Base-by-base conservation (phyloP, 2,113 vertebrate species). In the Cephalopholis sonnerati region DNA sequence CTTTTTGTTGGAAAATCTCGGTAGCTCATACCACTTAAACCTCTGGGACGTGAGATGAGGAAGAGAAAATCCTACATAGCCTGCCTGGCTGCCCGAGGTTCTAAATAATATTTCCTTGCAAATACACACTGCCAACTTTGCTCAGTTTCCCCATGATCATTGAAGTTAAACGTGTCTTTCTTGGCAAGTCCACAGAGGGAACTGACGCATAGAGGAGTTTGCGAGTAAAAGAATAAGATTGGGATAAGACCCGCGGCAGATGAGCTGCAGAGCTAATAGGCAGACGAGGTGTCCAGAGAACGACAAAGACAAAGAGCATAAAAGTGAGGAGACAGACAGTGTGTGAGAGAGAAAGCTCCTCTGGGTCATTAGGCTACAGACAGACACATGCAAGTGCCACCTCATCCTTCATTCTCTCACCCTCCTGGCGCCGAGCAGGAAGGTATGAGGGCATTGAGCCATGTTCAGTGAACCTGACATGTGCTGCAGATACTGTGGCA, bases 321-420 rank as follows among this genome's bases (percentile, higher is more conserved):
- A 74, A 67, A 81, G 66, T 69, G 66, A 74, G 63, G 50, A 53
- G 61, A 59, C 69, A 77, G 66, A 62, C 29, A 17, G 62, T 44
- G 44, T 29, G 77, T 20, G 72, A 58, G 50, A 55, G 75, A 69
- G 32, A 41, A 48, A 54, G 53, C 83, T 87, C 91, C 84, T 86
- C 77, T 87, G 90, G 91, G 92, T 93, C 91, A 92, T 93, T 93
- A 93, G 82, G 87, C 86, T 84, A 83, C 72, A 90, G 88, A 91
- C 76, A 81, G 90, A 92, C 90, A 90, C 90, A 86, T 75, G 61
- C 84, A 86, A 85, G 85, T 90, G 79, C 87, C 90, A 90, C 73
- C 85, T 92, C 91, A 90, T 94, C 80, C 86, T 81, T 93, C 90
- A 92, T 89, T 74, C 79, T 82, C 83, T 78, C 78, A 29, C 79